Conservation (phyloP, 2,888 invertebrate genomes). For the Gastracanthus pulcherrimus region DNA sequence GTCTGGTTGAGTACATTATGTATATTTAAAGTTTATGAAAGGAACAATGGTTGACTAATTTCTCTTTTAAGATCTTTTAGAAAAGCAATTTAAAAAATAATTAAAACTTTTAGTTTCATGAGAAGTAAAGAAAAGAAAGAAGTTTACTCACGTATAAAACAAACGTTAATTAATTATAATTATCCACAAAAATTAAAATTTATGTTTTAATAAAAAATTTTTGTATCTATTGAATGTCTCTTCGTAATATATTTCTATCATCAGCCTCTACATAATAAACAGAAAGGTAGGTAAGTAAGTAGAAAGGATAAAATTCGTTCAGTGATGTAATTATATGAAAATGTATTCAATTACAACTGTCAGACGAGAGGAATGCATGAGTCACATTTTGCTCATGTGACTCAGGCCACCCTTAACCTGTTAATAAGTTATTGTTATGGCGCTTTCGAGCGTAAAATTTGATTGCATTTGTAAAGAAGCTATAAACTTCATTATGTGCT, state of each 20-base stretch:
- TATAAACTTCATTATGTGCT: conserved; percentile 27
- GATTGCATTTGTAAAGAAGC: conserved; percentile 47
- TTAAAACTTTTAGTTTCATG: neutral
- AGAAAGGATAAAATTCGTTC: conserved; percentile 8
- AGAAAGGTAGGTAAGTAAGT: too few relatives aligned
- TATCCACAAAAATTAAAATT: neutral
- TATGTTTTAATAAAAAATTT: too few relatives aligned
- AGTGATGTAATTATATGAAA: neutral
- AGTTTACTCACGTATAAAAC: too few relatives aligned
- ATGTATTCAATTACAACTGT: conserved; percentile 3
- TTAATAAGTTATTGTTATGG: conserved; percentile 47
- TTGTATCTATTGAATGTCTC: too few relatives aligned
- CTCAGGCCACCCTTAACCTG: conserved; percentile 34
- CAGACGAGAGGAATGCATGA: neutral
- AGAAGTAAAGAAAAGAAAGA: too few relatives aligned
- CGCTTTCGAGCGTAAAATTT: conserved; percentile 36
- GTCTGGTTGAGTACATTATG: too few relatives aligned
- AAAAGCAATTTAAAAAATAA: neutral
- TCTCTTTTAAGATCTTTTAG: too few relatives aligned
- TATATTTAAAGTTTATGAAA: neutral
- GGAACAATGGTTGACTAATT: neutral
- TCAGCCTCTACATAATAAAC: too few relatives aligned
- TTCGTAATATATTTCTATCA: too few relatives aligned
- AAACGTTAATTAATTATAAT: too few relatives aligned
- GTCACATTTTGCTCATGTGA: neutral